A percentile compares a stretch with the other conserved stretches of the same genome.
Evolutionary conservation across 2,797 vertebrate genomes (phyloP).

Genomic region (Sebastolobus altivelis): DNA sequence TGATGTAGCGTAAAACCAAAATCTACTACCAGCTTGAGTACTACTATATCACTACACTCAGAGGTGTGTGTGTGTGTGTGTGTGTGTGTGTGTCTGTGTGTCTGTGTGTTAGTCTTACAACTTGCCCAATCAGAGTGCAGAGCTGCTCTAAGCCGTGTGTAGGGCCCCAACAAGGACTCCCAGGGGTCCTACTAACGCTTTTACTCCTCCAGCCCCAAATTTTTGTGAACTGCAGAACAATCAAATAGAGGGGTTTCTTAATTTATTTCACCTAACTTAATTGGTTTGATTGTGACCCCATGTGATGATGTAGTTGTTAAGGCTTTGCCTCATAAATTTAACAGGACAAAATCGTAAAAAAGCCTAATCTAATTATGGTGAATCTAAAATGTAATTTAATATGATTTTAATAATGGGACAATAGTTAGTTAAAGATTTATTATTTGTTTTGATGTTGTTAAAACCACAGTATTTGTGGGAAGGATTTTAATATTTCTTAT

Average conservation of each 20-base stretch:
- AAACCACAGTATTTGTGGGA: background rate
- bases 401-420: background rate
- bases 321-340: constrained; percentile 1
- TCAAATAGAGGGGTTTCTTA: constrained; percentile 14
- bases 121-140: constrained; percentile 52
- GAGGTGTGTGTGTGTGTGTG: constrained; percentile 8
- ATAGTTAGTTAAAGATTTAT: background rate
- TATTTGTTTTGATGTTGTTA: background rate
- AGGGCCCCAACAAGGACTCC: constrained; percentile 73
- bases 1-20: background rate
- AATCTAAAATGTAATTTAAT: constrained; percentile 1
- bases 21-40: background rate
- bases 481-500: constrained; percentile 2
- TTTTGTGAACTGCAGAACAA: constrained; percentile 45
- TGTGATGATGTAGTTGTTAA: constrained; percentile 6
- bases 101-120: constrained; percentile 30
- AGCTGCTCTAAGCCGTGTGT: constrained; percentile 49
- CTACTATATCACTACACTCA: constrained; percentile 6
- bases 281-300: constrained; percentile 11
- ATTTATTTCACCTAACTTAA: constrained; percentile 27
- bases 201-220: constrained; percentile 48
- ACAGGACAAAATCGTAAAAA: background rate
- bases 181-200: constrained; percentile 59
- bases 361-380: background rate
- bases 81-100: constrained; percentile 26